Evolutionary conservation across 2,888 invertebrate genomes (phyloP).

Genomic region (Merodon equestris): DNA sequence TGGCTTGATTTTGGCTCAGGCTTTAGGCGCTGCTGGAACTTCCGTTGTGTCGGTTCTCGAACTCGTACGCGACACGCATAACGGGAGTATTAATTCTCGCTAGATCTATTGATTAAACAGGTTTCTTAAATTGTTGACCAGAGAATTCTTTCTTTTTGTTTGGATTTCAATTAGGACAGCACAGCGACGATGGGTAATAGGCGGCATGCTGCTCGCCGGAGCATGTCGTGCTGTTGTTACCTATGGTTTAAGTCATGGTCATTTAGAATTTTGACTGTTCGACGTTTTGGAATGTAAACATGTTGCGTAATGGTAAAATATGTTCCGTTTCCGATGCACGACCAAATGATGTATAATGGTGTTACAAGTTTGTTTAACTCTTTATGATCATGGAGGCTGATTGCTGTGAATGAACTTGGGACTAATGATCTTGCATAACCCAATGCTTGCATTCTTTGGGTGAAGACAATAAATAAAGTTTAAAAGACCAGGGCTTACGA

Average conservation of each 20-base stretch:
- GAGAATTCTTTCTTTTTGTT: slow-evolving; percentile 12
- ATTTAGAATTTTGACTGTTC: slow-evolving; percentile 14
- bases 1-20: slow-evolving; percentile 7
- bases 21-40: slow-evolving; percentile 28
- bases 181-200: not conserved
- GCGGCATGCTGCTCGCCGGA: not conserved
- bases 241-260: slow-evolving; percentile 11
- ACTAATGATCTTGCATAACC: no score
- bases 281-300: slow-evolving; percentile 18
- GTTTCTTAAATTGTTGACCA: slow-evolving; percentile 36
- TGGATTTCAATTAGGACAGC: slow-evolving; percentile 31
- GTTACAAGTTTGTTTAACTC: no score
- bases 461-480: no score
- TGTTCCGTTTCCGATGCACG: not conserved
- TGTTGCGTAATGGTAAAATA: slow-evolving; percentile 14
- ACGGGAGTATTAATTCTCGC: slow-evolving; percentile 45
- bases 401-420: no score
- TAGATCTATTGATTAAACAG: slow-evolving; percentile 46
- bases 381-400: no score
- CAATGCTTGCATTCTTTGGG: no score
- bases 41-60: slow-evolving; percentile 33
- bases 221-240: no score
- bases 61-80: slow-evolving; percentile 26
- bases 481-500: no score
- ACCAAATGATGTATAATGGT: no score